These are phyloP conservation scores for Nixonia krombeini DNA, from an alignment of 1,140 invertebrate species.

Conservation along the genomic window DNA sequence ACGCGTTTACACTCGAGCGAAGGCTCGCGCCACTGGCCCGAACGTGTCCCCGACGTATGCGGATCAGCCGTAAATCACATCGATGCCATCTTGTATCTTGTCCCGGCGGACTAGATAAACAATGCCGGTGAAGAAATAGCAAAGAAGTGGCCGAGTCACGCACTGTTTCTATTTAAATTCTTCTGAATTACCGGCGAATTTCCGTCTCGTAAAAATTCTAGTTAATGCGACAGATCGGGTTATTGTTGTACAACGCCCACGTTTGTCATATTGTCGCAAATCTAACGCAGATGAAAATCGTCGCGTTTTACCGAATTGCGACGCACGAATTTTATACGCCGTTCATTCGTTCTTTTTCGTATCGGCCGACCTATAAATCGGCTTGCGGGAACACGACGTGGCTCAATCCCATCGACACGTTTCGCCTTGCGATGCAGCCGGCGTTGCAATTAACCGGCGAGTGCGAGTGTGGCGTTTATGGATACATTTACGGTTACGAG, in stretches of 20 bases:
- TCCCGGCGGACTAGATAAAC: slow-evolving; percentile 32
- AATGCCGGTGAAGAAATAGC: slow-evolving; percentile 26
- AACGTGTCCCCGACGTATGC: slow-evolving; percentile 12
- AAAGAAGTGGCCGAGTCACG: slow-evolving; percentile 5
- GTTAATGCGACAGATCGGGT: no score
- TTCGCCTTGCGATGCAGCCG: no score
- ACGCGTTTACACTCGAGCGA: slow-evolving; percentile 28
- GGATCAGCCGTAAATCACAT: slow-evolving; percentile 36
- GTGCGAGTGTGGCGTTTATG: slow-evolving; percentile 43
- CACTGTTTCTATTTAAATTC: slow-evolving; percentile 31
- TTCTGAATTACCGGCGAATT: slow-evolving; percentile 18
- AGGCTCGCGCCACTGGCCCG: slow-evolving; percentile 8
- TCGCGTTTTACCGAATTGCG: no score
- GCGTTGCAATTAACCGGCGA: slow-evolving; percentile 31
- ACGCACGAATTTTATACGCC: no score
- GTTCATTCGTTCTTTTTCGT: no score
- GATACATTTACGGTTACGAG: slow-evolving; percentile 38
- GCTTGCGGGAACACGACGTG: no score
- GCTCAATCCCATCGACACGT: no score
- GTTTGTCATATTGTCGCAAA: no score
- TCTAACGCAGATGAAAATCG: no score
- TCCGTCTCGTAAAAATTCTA: slow-evolving; percentile 29
- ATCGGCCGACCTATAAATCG: no score
- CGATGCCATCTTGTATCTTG: slow-evolving; percentile 17
- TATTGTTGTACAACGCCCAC: background rate